These are phyloP conservation scores for Marronus borbonicus DNA, from an alignment of 2,888 invertebrate genomes.

Conservation along the genomic window DNA sequence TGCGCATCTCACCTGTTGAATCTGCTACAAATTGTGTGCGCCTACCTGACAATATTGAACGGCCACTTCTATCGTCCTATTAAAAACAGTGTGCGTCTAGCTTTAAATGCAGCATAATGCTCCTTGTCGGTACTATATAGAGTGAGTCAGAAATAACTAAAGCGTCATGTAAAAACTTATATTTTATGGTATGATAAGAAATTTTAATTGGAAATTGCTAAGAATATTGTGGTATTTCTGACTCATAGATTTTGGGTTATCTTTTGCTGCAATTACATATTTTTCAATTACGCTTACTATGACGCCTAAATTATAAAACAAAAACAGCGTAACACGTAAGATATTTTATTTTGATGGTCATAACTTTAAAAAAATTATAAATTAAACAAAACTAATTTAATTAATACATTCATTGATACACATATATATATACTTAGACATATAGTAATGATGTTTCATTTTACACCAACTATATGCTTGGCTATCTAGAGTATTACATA, in stretches of 20 bases:
- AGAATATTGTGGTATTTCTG: background rate
- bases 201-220: background rate
- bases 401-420: constrained; percentile 28
- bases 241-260: background rate
- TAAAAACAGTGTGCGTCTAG: no score
- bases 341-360: constrained; percentile 35
- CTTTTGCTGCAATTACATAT: background rate
- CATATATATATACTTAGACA: constrained; percentile 38
- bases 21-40: no score
- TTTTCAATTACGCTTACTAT: no score
- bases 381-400: constrained; percentile 19
- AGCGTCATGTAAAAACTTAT: no score
- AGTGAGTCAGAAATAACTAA: no score
- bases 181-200: no score
- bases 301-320: background rate
- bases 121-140: background rate
- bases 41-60: no score
- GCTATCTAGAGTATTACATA: constrained; percentile 20
- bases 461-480: constrained; percentile 47
- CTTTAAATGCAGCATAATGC: no score
- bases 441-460: constrained; percentile 40
- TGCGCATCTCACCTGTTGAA: no score
- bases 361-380: background rate
- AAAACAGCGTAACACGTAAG: constrained; percentile 29
- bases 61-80: background rate